Percentiles rank a stretch among this genome's conserved stretches.
Conservation (phyloP, 2,797 vertebrate species). For the Toxotes lorentzi region DNA sequence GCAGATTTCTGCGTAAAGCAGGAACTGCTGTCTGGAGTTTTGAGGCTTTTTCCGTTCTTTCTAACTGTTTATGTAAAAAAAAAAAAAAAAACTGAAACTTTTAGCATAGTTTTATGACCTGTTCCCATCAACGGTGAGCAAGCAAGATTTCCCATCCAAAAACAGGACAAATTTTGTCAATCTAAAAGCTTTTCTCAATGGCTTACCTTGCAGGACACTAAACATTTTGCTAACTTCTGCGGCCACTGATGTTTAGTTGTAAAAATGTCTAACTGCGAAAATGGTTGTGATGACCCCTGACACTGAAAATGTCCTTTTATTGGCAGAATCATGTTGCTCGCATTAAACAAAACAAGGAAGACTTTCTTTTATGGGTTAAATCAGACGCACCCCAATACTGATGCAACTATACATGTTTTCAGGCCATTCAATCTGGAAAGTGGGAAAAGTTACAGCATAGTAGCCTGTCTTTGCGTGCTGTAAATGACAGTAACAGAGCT, state of each 20-base stretch:
- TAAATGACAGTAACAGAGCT: neutral
- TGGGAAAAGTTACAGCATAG: conserved; percentile 11
- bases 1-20: neutral
- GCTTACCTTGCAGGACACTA: neutral
- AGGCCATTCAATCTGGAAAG: neutral
- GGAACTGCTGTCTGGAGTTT: neutral
- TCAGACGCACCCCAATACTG: neutral
- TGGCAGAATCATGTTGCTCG: neutral
- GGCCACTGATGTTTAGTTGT: neutral
- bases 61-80: neutral
- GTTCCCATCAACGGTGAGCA: neutral
- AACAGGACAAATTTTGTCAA: neutral
- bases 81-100: too few relatives aligned
- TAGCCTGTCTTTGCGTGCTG: neutral
- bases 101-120: neutral
- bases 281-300: neutral
- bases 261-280: conserved; percentile 2
- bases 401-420: neutral
- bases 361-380: neutral
- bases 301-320: neutral
- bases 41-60: neutral
- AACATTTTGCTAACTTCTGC: neutral
- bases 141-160: neutral
- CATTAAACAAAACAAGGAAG: neutral
- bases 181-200: neutral